Percentiles rank a stretch among this genome's conserved stretches.
Conservation (phyloP, 2,113 vertebrate species). For the Antidorcas marsupialis region DNA sequence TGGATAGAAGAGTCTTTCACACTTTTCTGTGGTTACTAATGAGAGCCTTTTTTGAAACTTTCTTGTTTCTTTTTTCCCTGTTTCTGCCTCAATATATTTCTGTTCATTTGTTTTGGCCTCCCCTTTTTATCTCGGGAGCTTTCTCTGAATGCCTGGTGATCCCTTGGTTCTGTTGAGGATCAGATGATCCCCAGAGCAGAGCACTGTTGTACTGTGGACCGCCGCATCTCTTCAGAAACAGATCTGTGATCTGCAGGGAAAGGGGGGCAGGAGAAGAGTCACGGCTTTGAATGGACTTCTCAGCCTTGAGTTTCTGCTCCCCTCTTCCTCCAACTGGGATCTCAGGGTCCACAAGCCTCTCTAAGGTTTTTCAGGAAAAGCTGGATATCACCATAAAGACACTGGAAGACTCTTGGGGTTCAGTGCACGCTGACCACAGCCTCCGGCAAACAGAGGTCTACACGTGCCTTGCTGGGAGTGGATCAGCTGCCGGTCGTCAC, state of each 20-base stretch:
- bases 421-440: background rate
- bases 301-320: background rate
- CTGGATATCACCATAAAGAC: background rate
- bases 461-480: background rate
- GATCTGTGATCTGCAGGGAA: background rate
- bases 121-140: background rate
- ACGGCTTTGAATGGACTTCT: background rate
- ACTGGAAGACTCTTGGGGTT: background rate
- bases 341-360: background rate
- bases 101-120: background rate
- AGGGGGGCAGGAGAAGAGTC: background rate
- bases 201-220: background rate
- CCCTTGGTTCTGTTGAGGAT: background rate
- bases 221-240: background rate
- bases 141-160: background rate
- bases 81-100: background rate
- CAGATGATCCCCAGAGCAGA: background rate
- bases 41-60: background rate
- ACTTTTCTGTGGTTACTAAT: background rate
- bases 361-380: background rate
- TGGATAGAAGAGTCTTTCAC: background rate
- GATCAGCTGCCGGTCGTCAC: background rate
- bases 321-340: background rate
- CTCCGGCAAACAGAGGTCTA: background rate
- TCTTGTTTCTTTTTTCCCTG: background rate